These are phyloP conservation scores for Trididemnum miniatum DNA, from an alignment of 23 tunicate species.

Conservation along the genomic window DNA sequence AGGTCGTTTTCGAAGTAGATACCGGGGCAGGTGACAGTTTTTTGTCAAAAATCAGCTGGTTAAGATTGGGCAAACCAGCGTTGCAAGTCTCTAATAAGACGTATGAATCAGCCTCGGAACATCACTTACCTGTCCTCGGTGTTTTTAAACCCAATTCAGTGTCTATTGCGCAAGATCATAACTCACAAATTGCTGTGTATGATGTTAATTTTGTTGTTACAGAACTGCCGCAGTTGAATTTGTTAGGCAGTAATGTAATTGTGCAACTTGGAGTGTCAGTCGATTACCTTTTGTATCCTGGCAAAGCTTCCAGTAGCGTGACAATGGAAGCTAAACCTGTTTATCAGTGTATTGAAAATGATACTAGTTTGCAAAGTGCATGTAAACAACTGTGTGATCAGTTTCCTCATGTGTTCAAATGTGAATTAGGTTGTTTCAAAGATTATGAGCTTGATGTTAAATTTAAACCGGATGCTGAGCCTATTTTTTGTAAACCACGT, in stretches of 20 bases:
- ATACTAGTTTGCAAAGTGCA: constrained; percentile 7
- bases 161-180: background rate
- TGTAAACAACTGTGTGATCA: constrained; percentile 20
- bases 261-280: constrained; percentile 20
- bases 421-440: constrained; percentile 25
- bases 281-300: constrained; percentile 13
- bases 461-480: constrained; percentile 18
- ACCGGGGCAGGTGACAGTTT: constrained; percentile 33
- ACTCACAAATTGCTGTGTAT: background rate
- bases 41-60: constrained; percentile 14
- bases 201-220: constrained; percentile 20
- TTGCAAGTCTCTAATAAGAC: background rate
- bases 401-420: constrained; percentile 29
- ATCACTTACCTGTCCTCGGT: constrained; percentile 20
- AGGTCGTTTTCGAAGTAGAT: constrained; percentile 9
- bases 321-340: background rate
- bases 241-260: constrained; percentile 29
- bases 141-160: background rate
- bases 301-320: background rate
- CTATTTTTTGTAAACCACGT: constrained; percentile 40
- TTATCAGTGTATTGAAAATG: background rate
- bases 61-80: constrained; percentile 9
- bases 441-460: constrained; percentile 34
- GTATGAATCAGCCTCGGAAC: constrained; percentile 27
- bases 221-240: constrained; percentile 22